These are phyloP conservation scores for Pogonognathellus flavescens DNA, from an alignment of 1,140 invertebrate genomes.

Conservation along the genomic window DNA sequence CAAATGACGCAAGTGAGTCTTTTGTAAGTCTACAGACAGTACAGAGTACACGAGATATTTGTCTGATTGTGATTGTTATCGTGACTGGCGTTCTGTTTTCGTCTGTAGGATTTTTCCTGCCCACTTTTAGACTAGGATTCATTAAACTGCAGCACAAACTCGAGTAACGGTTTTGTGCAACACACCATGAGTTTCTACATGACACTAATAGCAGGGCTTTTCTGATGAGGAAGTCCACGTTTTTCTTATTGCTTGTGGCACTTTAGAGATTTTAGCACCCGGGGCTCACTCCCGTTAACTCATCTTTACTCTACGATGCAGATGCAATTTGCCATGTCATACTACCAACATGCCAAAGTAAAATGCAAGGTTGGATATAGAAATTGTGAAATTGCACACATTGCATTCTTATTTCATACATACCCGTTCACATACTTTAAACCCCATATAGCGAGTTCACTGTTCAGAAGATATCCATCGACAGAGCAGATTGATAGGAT, in stretches of 20 bases:
- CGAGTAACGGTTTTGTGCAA: background rate
- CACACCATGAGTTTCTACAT: background rate
- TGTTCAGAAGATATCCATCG: too few relatives aligned
- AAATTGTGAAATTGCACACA: background rate
- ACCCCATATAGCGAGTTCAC: too few relatives aligned
- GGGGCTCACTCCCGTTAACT: slow-evolving; percentile 24
- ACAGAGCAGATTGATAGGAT: too few relatives aligned
- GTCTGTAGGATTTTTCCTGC: background rate
- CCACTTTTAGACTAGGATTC: background rate
- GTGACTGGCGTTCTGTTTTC: too few relatives aligned
- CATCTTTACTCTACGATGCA: background rate
- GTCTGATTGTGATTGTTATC: too few relatives aligned
- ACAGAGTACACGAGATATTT: too few relatives aligned
- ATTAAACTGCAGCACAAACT: background rate
- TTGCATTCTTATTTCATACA: slow-evolving; percentile 11
- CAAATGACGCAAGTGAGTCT: too few relatives aligned
- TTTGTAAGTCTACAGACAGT: too few relatives aligned
- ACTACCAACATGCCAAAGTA: background rate
- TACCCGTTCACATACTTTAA: too few relatives aligned
- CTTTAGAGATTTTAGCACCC: slow-evolving; percentile 15
- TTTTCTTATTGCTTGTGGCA: slow-evolving; percentile 11
- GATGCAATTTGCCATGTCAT: background rate
- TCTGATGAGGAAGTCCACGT: slow-evolving; percentile 6
- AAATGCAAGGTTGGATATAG: background rate
- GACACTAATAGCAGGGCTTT: background rate